phyloP scores from a whole-genome alignment of 2,113 vertebrate species.

The Microtus ochrogaster region DNA sequence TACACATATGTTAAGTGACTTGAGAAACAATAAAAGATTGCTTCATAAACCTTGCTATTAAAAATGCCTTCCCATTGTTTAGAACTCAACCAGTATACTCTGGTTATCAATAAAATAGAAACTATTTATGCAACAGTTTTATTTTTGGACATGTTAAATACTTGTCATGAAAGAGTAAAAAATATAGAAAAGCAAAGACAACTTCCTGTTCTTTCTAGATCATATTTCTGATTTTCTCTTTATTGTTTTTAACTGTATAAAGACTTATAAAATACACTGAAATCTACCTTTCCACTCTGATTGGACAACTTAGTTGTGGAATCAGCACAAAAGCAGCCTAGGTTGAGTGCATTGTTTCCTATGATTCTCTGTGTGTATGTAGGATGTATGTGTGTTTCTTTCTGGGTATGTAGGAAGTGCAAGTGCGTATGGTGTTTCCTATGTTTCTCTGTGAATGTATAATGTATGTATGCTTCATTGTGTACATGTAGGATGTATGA shows the following conservation, averaged over 20 bases:
- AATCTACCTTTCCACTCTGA: neutral
- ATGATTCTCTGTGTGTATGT: neutral
- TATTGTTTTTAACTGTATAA: neutral
- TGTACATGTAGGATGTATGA: neutral
- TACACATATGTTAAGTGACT: neutral
- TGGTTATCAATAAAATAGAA: slow-evolving; percentile 29
- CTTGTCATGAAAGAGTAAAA: neutral
- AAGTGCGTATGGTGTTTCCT: neutral
- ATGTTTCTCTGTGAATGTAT: neutral
- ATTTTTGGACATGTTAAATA: slow-evolving; percentile 23
- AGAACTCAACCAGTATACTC: neutral
- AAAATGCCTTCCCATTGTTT: neutral
- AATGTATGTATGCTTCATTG: neutral
- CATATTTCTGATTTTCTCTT: neutral
- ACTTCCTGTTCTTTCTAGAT: neutral
- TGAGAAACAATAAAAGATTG: neutral
- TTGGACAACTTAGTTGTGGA: slow-evolving; percentile 41
- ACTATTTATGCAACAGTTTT: slow-evolving; percentile 1
- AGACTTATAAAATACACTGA: neutral
- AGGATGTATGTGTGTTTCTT: neutral
- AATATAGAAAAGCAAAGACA: neutral
- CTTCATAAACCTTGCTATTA: neutral
- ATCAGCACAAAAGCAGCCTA: neutral
- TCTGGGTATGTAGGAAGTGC: too few species aligned
- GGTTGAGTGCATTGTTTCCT: neutral